These are phyloP conservation scores for Phoeniculus purpureus DNA, from an alignment of 2,797 vertebrate genomes.

Conservation along the genomic window DNA sequence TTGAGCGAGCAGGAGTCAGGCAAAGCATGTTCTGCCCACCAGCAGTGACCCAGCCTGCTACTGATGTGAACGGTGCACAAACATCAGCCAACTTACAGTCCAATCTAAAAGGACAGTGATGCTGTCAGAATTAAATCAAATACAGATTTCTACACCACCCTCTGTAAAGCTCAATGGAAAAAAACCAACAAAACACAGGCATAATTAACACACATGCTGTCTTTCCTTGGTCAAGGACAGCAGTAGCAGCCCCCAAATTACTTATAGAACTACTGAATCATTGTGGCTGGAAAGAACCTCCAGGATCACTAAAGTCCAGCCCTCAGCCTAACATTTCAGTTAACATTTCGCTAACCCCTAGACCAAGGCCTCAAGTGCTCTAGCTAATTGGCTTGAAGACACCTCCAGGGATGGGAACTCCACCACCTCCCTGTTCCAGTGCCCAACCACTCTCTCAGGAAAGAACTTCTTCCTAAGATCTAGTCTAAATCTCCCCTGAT, in stretches of 20 bases:
- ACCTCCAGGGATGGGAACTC: too few relatives aligned
- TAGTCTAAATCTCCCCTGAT: too few relatives aligned
- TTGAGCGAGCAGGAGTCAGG: not conserved
- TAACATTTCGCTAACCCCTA: too few relatives aligned
- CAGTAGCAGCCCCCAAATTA: not conserved
- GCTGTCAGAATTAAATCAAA: not conserved
- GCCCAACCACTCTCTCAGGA: too few relatives aligned
- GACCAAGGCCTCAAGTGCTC: too few relatives aligned
- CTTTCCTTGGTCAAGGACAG: not conserved
- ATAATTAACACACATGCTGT: not conserved
- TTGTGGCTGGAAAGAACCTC: too few relatives aligned
- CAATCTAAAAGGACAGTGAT: not conserved
- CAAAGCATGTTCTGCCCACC: not conserved
- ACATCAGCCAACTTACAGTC: not conserved
- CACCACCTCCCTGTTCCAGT: too few relatives aligned
- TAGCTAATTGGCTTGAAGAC: too few relatives aligned
- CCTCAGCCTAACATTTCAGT: too few relatives aligned
- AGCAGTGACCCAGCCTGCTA: not conserved
- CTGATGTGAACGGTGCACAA: accelerated
- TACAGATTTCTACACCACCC: not conserved
- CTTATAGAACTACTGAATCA: too few relatives aligned
- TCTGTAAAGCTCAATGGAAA: not conserved
- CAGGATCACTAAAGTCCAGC: too few relatives aligned
- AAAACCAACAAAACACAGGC: not conserved
- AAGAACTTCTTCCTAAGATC: too few relatives aligned